A percentile compares a stretch with the other conserved stretches of the same genome.
These are phyloP conservation scores for Labeo catla DNA, from an alignment of 2,113 vertebrate species.

Conservation along the genomic window DNA sequence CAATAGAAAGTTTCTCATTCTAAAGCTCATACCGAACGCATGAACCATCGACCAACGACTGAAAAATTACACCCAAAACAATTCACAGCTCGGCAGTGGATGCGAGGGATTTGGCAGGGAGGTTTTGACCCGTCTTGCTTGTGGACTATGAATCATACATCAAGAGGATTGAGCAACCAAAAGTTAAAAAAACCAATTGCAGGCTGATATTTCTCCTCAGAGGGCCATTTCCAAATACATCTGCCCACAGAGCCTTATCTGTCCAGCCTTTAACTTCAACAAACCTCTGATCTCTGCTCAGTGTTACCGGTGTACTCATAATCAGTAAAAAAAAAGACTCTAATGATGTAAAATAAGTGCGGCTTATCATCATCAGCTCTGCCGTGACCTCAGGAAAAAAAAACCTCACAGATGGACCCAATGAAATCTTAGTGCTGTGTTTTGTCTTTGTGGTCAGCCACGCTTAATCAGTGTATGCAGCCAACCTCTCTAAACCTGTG, in stretches of 20 bases:
- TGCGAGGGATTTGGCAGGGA: constrained; percentile 32
- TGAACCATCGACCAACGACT: constrained; percentile 38
- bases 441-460: constrained; percentile 4
- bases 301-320: neutral
- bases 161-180: constrained; percentile 13
- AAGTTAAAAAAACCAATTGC: constrained; percentile 44
- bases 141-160: constrained; percentile 42
- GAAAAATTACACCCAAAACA: constrained; percentile 30
- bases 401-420: constrained; percentile 5
- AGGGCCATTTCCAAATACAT: constrained; percentile 19
- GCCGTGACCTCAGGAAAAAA: neutral
- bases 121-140: neutral
- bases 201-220: constrained; percentile 2
- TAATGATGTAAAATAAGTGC: constrained; percentile 16
- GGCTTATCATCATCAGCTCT: constrained; percentile 12
- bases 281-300: constrained; percentile 18
- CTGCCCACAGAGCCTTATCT: constrained; percentile 3
- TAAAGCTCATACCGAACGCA: constrained; percentile 38
- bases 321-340: constrained; percentile 15
- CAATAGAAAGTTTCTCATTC: neutral
- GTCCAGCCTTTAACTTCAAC: constrained; percentile 6
- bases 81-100: neutral
- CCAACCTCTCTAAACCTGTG: neutral
- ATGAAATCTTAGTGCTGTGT: constrained; percentile 7
- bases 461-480: neutral